Base-by-base conservation (phyloP, 2,797 vertebrate species). In the Neopelma chrysocephalum region DNA sequence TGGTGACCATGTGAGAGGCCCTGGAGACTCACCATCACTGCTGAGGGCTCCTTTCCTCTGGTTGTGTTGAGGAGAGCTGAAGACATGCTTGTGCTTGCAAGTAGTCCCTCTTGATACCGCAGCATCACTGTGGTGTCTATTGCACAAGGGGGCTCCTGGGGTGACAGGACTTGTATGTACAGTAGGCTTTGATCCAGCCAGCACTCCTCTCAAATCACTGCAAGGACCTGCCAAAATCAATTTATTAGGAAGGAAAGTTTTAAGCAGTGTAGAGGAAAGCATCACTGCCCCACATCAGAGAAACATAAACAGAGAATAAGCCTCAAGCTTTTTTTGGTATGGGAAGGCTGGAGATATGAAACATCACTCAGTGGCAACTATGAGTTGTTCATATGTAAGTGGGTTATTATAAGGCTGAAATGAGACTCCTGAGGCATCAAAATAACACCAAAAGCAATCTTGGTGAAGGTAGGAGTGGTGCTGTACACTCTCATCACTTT, bases 241-340 rank as follows among this genome's bases (percentile, higher is more conserved):
- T 89, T 89, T 94, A 93, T 95, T 91, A 66, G 53, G 89, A 71
- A 50, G 32, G n/a, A 73, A 92, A 94, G 72, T 88, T 95, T 82
- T 45, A 95, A 91, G 73, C 61, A 64, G 47, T 68, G 22, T 60
- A 32, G 73, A 94, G 83, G 81, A 90, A 95, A 91, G 89, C 84
- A 82, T 19, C 79, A 82, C 64, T 93, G 89, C 83, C 78, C 85
- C 75, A 73, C 70, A 91, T 85, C 82, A 93, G 80, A 95, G 92
- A 91, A 94, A 64, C 5, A 16, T 77, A 95, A 96, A 95, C 87
- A 94, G 83, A 84, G 68, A 89, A 76, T 38, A 73, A 64, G 34
- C 77, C 91, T 95, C n/a, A n/a, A 95, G 73, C 36, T 77, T 89
- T 91, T 86, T 84, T 90, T 61, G 57, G 51, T 73, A 71, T 60